Base-by-base conservation (phyloP, 1,140 invertebrate genomes). In the Charaxes varanes region DNA sequence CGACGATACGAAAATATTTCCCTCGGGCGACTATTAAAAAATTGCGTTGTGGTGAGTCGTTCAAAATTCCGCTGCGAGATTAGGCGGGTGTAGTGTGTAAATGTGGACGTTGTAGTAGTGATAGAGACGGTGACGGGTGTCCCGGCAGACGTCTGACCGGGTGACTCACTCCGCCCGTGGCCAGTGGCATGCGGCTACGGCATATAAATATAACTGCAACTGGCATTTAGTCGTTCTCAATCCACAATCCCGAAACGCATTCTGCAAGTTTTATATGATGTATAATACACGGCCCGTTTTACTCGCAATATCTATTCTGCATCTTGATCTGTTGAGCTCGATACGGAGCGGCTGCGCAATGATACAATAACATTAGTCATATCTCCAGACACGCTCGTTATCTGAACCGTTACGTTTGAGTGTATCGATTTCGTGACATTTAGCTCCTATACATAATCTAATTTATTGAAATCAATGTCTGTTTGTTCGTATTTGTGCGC, bases 171-270 rank as follows among this genome's bases (percentile, higher is more conserved):
- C 48, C 17, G 31, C 38, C 41, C 41, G 45, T 43, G 54, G 40
- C 34, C 51, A 41, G 26, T 48, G 70, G 74, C 65, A 80, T 65
- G 76, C 71, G 64, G 68, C 53, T 57, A 53, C 53, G 41, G 51
- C 51, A 37, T 78, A 81, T 77, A 74, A 81, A 81, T 81, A 81
- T 72, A 36, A 50, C 46, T 62, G 65, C 68, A 70, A 63, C 68
- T 81, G 77, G 73, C 73, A 81, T 81, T 80, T 81, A 57, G 65
- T 60, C 60, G 67, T 43, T 66, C 73, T 50, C 69, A 59, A 77
- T 80, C 72, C 70, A 74, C 59, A 56, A 65, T 66, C 61, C 59
- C 57, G 53, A 66, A 67, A 68, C 53, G 55, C 59, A 67, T 64
- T 62, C 48, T 64, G 45, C 40, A 34, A 49, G 57, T 54, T 67